These are phyloP conservation scores for Pseudachorutes palmiensis DNA, from an alignment of 1,140 invertebrate species.

Conservation along the genomic window DNA sequence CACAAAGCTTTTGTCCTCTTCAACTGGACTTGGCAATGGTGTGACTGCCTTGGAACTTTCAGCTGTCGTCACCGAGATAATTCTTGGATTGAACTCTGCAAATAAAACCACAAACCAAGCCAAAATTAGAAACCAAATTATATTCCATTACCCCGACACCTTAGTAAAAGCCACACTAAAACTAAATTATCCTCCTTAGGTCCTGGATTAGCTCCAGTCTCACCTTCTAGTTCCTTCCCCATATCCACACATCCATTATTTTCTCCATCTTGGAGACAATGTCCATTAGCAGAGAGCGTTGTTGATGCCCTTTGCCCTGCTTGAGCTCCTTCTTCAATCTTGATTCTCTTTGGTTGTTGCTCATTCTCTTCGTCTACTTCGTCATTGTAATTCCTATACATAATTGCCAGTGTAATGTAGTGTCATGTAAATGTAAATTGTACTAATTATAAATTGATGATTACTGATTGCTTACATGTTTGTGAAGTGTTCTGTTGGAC, in stretches of 20 bases:
- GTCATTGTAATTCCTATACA: not conserved
- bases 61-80: not conserved
- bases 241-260: not conserved
- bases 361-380: not conserved
- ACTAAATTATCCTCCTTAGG: not conserved
- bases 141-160: too few species aligned
- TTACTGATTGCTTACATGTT: too few species aligned
- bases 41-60: too few species aligned
- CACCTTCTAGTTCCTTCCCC: not conserved
- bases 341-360: not conserved
- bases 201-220: not conserved
- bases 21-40: not conserved
- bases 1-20: not conserved
- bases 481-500: too few species aligned
- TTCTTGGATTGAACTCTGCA: not conserved
- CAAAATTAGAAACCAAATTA: conserved; percentile 4
- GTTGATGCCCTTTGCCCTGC: not conserved
- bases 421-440: too few species aligned
- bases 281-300: not conserved
- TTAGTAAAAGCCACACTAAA: not conserved
- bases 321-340: not conserved
- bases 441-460: too few species aligned
- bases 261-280: not conserved
- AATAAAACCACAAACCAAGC: not conserved
- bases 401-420: not conserved